Evolutionary conservation across 2,113 vertebrate species (phyloP).

Genomic region (Mesitornis unicolor): DNA sequence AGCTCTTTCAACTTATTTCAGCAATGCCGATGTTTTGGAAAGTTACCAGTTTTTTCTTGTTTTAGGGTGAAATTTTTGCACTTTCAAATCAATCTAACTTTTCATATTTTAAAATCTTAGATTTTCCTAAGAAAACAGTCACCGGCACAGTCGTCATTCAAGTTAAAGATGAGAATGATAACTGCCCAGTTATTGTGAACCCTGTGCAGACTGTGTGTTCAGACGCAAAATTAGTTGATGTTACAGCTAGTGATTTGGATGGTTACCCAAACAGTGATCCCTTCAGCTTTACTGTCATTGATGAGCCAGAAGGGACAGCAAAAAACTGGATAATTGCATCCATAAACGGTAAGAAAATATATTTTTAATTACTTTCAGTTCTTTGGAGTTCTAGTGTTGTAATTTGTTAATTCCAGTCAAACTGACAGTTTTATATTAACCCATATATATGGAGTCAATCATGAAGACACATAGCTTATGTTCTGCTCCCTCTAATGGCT

Average conservation of each 20-base stretch:
- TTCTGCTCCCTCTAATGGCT: not conserved
- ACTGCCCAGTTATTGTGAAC: slow-evolving; percentile 82
- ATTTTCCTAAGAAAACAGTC: slow-evolving; percentile 78
- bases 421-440: not conserved
- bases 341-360: slow-evolving; percentile 76
- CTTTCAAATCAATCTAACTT: not conserved
- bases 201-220: slow-evolving; percentile 75
- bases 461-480: rapidly evolving
- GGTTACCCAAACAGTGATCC: slow-evolving; percentile 79
- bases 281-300: slow-evolving; percentile 79
- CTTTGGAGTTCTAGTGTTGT: not conserved
- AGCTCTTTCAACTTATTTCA: not conserved
- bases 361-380: not conserved
- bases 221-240: slow-evolving; percentile 63
- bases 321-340: slow-evolving; percentile 79
- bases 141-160: slow-evolving; percentile 86
- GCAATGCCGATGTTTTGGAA: not conserved
- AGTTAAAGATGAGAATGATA: slow-evolving; percentile 87
- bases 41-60: not conserved
- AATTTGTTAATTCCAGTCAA: not conserved
- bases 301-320: slow-evolving; percentile 56
- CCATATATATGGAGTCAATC: not conserved
- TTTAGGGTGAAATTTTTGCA: not conserved
- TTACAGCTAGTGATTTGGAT: slow-evolving; percentile 83
- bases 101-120: slow-evolving; percentile 49